Evolutionary conservation across 2,888 invertebrate genomes (phyloP), one percentile per base, ranked within the genome.

Genomic region (Sarcophaga variegata): DNA sequence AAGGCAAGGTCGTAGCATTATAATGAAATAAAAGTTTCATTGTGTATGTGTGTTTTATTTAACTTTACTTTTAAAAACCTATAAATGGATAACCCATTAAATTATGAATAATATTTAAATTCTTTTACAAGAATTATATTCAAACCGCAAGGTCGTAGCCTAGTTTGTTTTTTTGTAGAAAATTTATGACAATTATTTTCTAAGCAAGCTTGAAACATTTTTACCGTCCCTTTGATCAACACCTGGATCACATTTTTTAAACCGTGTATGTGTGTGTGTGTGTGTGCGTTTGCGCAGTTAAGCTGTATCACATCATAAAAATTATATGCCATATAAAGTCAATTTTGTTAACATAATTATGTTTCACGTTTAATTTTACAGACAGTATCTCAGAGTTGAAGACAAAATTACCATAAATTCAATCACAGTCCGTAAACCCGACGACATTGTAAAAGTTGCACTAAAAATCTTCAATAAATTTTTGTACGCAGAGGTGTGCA

Each of bases 341-440:
- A 80, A 80, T 78, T 82, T 75, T 82, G 64, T 75, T 54, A 75
- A 75, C 81, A 75, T 70, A 81, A 82, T 82, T 82, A 75, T 66
- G 66, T 79, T 82, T 67, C 22, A 62, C 72, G 71, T 79, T 83
- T 75, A 77, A 75, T 79, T 81, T 81, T 80, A 75, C 20, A 82
- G 81, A 70, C 59, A 74, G 64, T 72, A 84, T 67, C 54, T 66
- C 25, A 4, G 45, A 37, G n/a, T 37, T 37, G 37, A 37, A 37
- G 37, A 60, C 37, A 67, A 83, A 85, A 87, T 87, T 87, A 79
- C 69, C 85, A 88, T 87, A 88, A 85, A 85, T 79, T 79, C 78
- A 81, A 78, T 75, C 85, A 81, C 69, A 67, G 80, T 45, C n/a
- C 8, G 17, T 62, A 78, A 67, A 66, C 10, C 6, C 22, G 76